These are phyloP conservation scores for Scytalopus superciliaris DNA, from an alignment of 2,113 vertebrate species.

Conservation along the genomic window DNA sequence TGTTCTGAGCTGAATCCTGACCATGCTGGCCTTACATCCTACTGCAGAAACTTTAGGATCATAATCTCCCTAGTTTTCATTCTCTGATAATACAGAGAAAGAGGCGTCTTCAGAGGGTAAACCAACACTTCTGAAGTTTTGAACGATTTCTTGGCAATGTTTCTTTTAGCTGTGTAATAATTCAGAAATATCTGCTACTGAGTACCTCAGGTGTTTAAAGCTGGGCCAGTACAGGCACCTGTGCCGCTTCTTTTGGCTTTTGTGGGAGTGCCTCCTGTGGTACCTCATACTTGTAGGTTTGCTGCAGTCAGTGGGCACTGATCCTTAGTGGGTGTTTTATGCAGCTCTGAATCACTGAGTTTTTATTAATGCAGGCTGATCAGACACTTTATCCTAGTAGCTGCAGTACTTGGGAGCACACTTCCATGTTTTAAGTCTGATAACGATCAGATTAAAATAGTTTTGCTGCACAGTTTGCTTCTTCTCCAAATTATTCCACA, in stretches of 20 bases:
- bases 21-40: not conserved
- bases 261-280: not conserved
- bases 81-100: not conserved
- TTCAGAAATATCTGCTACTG: not conserved
- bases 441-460: not conserved
- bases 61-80: not conserved
- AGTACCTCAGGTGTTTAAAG: not conserved
- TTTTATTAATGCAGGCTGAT: not conserved
- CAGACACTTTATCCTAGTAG: not conserved
- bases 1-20: not conserved
- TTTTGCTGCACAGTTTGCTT: not conserved
- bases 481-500: not conserved
- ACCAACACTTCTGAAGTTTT: not conserved
- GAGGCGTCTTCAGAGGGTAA: not conserved
- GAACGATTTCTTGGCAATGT: not conserved
- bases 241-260: not conserved
- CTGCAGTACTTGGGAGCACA: not conserved
- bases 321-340: not conserved
- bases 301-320: not conserved
- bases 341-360: not conserved
- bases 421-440: not conserved
- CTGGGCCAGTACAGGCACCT: not conserved
- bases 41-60: not conserved
- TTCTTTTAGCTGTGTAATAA: not conserved
- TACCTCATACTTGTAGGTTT: accelerated